A percentile compares a stretch with the other conserved stretches of the same genome.
These are phyloP conservation scores for Petrocephalus zakoni DNA, from an alignment of 2,113 vertebrate genomes.

Conservation along the genomic window DNA sequence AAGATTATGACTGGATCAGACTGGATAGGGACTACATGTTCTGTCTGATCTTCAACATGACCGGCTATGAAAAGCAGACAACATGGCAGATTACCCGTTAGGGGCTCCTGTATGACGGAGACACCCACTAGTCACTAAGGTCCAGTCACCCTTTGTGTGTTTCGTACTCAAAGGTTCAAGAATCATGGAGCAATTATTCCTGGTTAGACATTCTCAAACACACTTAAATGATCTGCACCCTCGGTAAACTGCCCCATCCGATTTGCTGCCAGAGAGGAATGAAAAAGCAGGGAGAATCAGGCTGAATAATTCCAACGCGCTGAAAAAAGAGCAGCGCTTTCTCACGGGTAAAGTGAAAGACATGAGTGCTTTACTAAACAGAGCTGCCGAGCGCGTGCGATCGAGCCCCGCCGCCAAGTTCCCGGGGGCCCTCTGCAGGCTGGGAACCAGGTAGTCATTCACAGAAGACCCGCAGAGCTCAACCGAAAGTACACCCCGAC, in stretches of 20 bases:
- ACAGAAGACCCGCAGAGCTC: background rate
- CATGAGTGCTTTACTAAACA: conserved; percentile 59
- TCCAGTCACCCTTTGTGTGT: background rate
- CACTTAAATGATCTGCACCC: background rate
- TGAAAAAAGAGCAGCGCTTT: conserved; percentile 50
- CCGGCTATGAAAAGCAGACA: background rate
- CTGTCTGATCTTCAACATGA: background rate
- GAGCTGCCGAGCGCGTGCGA: conserved; percentile 30
- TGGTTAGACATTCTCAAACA: background rate
- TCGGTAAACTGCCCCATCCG: background rate
- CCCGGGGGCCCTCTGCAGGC: conserved; percentile 19
- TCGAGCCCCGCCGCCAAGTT: conserved; percentile 43
- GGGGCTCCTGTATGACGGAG: background rate
- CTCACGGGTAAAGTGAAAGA: conserved; percentile 43
- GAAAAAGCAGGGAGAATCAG: background rate
- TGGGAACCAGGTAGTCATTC: background rate
- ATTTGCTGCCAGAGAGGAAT: background rate
- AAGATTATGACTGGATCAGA: background rate
- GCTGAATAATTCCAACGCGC: background rate
- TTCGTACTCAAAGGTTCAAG: background rate
- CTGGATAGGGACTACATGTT: background rate
- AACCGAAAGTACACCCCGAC: background rate
- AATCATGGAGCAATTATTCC: background rate
- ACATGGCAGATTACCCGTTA: background rate
- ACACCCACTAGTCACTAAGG: background rate